Percentiles rank a stretch among this genome's conserved stretches.
Evolutionary conservation across 1,140 invertebrate species (phyloP).

Genomic region (Drosophila sp.): DNA sequence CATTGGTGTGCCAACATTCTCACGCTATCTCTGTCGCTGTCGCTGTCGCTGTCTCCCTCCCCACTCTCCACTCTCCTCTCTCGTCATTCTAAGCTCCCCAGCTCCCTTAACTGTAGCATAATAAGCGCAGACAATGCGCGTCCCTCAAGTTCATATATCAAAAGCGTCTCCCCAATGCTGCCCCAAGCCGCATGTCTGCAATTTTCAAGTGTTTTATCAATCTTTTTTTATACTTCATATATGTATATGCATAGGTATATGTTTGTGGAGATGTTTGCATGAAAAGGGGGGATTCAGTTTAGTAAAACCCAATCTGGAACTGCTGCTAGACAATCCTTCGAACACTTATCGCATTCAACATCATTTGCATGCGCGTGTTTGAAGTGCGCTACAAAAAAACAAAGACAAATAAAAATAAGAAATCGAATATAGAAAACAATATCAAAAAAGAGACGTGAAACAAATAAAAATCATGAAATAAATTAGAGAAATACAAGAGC

Average conservation of each 20-base stretch:
- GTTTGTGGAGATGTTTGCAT: background rate
- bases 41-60: no score
- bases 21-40: background rate
- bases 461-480: constrained; percentile 83
- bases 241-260: constrained; percentile 21
- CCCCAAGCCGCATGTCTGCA: constrained; percentile 59
- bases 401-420: constrained; percentile 46
- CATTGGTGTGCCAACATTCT: constrained; percentile 2
- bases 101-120: constrained; percentile 28
- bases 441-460: constrained; percentile 66
- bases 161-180: constrained; percentile 39
- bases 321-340: constrained; percentile 61
- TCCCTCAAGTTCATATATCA: constrained; percentile 80
- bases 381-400: constrained; percentile 35
- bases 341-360: constrained; percentile 82
- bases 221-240: constrained; percentile 32
- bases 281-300: constrained; percentile 5
- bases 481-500: constrained; percentile 73
- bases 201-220: constrained; percentile 65
- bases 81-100: no score
- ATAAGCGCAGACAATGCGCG: constrained; percentile 74
- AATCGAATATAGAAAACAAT: constrained; percentile 64
- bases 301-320: constrained; percentile 31
- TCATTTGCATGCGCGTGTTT: constrained; percentile 75
- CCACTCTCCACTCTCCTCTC: no score